phyloP scores from a whole-genome alignment of 2,888 invertebrate species.

The Plagodis pulveraria region DNA sequence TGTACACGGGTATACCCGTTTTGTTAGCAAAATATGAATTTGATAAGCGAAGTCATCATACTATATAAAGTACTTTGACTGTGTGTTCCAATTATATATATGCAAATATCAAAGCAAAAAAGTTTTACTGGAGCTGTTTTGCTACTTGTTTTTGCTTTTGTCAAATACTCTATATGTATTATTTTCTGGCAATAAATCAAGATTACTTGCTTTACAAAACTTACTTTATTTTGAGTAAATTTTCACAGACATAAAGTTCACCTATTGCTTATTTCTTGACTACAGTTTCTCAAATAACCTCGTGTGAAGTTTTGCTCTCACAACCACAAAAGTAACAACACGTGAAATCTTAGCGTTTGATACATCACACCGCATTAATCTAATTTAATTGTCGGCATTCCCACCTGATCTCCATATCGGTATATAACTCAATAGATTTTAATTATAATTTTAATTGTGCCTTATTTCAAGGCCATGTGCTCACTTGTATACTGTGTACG shows the following conservation, averaged over 20 bases:
- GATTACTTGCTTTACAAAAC: too few species aligned
- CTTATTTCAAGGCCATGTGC: constrained; percentile 34
- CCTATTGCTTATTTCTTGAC: neutral
- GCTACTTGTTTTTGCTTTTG: too few species aligned
- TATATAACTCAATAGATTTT: constrained; percentile 43
- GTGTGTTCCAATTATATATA: too few species aligned
- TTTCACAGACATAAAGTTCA: neutral
- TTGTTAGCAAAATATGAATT: too few species aligned
- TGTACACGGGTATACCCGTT: too few species aligned
- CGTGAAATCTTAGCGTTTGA: constrained; percentile 1
- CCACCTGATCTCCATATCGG: constrained; percentile 48
- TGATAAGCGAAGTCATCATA: too few species aligned
- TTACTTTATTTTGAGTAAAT: too few species aligned
- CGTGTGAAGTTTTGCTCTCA: neutral
- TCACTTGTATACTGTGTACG: constrained; percentile 7
- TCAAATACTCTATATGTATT: too few species aligned
- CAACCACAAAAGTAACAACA: neutral
- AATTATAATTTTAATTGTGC: constrained; percentile 45
- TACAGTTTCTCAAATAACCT: neutral
- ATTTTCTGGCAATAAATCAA: too few species aligned
- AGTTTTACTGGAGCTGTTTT: too few species aligned
- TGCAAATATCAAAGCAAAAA: too few species aligned
- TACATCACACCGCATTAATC: constrained; percentile 14
- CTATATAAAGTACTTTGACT: too few species aligned
- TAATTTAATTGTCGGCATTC: constrained; percentile 37